A percentile compares a stretch with the other conserved stretches of the same genome.
Conservation (phyloP, 2,113 vertebrate genomes). For the rabbit (Oryctolagus cuniculus) region mOryCun1.1 NC_091447.1:16707501-16708000, state of each 20-base stretch:
- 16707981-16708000: too few species aligned
- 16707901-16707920: not conserved
- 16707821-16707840: not conserved
- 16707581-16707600: not conserved
- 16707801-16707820: not conserved
- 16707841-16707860: not conserved
- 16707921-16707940: not conserved
- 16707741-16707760: not conserved
- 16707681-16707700: conserved; percentile 21
- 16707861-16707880: not conserved
- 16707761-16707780: not conserved
- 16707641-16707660: conserved; percentile 20
- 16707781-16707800: not conserved
- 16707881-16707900: not conserved
- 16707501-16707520: too few species aligned
- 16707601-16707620: conserved; percentile 22
- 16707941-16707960: too few species aligned
- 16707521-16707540: too few species aligned
- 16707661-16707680: not conserved
- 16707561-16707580: too few species aligned
- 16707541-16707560: too few species aligned
- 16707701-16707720: not conserved
- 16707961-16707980: too few species aligned
- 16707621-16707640: conserved; percentile 2
- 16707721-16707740: not conserved